Conservation (phyloP, 2,888 invertebrate genomes). For the Leucophenga maculata region DNA sequence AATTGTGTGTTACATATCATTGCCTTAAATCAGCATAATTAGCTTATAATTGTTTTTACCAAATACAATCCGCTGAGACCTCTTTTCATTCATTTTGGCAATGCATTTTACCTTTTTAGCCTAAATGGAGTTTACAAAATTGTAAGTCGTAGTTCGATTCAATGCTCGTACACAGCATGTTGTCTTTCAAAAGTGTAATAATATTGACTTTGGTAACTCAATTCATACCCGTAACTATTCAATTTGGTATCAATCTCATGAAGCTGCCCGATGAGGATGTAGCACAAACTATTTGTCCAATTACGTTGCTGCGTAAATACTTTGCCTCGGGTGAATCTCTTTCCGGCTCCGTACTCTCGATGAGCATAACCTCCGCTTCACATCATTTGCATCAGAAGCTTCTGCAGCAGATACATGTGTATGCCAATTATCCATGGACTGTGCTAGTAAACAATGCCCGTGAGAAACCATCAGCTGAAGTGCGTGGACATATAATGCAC, state of each 20-base stretch:
- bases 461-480: neutral
- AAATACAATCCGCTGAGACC: neutral
- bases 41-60: neutral
- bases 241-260: conserved; percentile 54
- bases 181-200: too few species aligned
- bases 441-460: conserved; percentile 48
- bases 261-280: conserved; percentile 44
- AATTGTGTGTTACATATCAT: neutral
- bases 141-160: too few species aligned
- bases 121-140: too few species aligned
- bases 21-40: conserved; percentile 1
- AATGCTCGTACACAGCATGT: too few species aligned
- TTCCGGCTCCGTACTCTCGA: conserved; percentile 60
- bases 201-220: too few species aligned
- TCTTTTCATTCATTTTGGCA: neutral
- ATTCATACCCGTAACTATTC: too few species aligned
- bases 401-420: conserved; percentile 48
- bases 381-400: conserved; percentile 52
- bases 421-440: conserved; percentile 50
- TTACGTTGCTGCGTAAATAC: conserved; percentile 60
- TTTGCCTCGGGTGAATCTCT: conserved; percentile 59
- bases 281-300: conserved; percentile 49
- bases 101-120: too few species aligned
- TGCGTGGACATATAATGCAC: conserved; percentile 38
- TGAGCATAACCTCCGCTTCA: conserved; percentile 48